Percentiles rank a stretch among this genome's conserved stretches.
Conservation (phyloP, 2,797 vertebrate genomes). For the Halcyon smyrnensis region DNA sequence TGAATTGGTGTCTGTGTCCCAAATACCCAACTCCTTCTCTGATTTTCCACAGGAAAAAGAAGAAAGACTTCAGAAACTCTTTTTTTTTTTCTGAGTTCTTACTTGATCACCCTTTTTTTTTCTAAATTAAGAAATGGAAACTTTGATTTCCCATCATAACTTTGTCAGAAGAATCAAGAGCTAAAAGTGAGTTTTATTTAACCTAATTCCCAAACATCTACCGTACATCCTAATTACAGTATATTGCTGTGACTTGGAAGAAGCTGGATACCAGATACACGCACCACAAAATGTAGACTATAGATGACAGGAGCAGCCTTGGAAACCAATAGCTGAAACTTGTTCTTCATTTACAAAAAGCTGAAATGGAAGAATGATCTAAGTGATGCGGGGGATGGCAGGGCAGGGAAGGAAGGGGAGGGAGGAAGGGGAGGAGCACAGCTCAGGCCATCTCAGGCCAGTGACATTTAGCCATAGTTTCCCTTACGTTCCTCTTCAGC, state of each 20-base stretch:
- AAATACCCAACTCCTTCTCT: slow-evolving; percentile 27
- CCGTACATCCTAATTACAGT: not conserved
- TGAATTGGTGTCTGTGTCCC: slow-evolving; percentile 18
- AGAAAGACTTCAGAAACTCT: not conserved
- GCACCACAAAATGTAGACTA: not conserved
- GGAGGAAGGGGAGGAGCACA: not conserved
- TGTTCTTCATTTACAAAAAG: not conserved
- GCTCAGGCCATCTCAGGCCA: fast-evolving
- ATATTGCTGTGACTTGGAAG: not conserved
- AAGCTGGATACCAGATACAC: not conserved
- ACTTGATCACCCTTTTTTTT: slow-evolving; percentile 10
- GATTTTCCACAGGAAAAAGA: not conserved
- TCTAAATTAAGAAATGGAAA: slow-evolving; percentile 38
- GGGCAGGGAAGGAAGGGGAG: not conserved
- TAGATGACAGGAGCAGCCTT: not conserved
- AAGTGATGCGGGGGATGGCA: not conserved
- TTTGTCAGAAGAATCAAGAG: slow-evolving; percentile 30
- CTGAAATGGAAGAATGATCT: not conserved
- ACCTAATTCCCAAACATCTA: not conserved
- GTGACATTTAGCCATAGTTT: not conserved
- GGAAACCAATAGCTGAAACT: not conserved
- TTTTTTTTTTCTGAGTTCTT: slow-evolving; percentile 18
- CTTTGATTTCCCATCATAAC: not conserved
- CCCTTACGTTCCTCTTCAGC: not conserved
- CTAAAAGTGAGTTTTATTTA: slow-evolving; percentile 23